These are phyloP conservation scores for Melieria omissa DNA, from an alignment of 2,888 invertebrate genomes.

Conservation along the genomic window DNA sequence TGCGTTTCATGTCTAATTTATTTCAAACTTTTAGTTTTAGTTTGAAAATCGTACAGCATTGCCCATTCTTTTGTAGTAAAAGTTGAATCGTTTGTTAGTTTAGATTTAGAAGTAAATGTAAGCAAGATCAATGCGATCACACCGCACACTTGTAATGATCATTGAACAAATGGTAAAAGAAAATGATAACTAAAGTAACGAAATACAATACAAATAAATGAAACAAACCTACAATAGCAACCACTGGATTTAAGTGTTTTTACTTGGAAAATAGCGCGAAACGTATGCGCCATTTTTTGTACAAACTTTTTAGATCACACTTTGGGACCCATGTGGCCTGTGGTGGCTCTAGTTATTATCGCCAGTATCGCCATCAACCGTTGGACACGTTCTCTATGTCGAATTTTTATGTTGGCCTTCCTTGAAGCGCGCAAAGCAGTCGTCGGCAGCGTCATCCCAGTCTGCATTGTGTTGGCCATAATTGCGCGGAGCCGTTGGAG, in stretches of 20 bases:
- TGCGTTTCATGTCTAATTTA: conserved; percentile 15
- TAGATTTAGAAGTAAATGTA: background rate
- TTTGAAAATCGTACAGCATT: conserved; percentile 21
- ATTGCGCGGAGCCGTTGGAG: too few species aligned
- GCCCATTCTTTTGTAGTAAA: background rate
- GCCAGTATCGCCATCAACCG: too few species aligned
- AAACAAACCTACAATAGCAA: background rate
- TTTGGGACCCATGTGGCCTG: too few species aligned
- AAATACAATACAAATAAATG: background rate
- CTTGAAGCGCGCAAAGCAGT: too few species aligned
- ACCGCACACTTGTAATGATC: background rate
- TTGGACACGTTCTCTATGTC: too few species aligned
- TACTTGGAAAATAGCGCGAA: background rate
- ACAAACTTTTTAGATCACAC: too few species aligned
- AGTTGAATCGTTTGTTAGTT: background rate
- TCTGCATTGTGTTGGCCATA: too few species aligned
- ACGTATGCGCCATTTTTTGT: background rate
- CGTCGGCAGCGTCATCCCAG: too few species aligned
- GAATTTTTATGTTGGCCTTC: too few species aligned
- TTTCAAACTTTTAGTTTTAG: conserved; percentile 9
- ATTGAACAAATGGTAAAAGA: background rate
- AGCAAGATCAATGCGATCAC: background rate
- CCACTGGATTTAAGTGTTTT: background rate
- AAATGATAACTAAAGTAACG: too few species aligned
- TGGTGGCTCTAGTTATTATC: too few species aligned